Evolutionary conservation across 2,888 invertebrate genomes (phyloP).

Genomic region (Eupithecia centaureata): DNA sequence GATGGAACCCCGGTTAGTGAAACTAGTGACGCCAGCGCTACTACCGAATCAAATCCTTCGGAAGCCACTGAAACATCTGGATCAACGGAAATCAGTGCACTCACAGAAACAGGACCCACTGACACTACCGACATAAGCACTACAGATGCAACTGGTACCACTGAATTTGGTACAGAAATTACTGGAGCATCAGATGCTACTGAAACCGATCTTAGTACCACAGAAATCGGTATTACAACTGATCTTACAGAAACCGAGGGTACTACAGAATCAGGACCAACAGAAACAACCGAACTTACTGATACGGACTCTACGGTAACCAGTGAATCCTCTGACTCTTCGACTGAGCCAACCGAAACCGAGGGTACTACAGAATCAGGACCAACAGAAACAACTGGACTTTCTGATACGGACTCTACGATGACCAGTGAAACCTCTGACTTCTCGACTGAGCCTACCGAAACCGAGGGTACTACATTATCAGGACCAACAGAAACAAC

Average conservation of each 20-base stretch:
- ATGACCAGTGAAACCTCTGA: slow-evolving; percentile 25
- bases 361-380: slow-evolving; percentile 29
- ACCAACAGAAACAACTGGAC: slow-evolving; percentile 30
- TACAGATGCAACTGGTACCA: neutral
- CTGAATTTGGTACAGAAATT: neutral
- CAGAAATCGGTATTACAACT: slow-evolving; percentile 22
- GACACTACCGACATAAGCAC: slow-evolving; percentile 1
- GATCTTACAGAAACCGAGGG: slow-evolving; percentile 26
- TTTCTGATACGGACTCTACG: slow-evolving; percentile 23
- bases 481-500: slow-evolving; percentile 32
- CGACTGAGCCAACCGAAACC: slow-evolving; percentile 1
- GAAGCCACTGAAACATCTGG: neutral
- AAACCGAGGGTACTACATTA: slow-evolving; percentile 21
- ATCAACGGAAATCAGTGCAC: neutral
- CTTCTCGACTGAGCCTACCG: slow-evolving; percentile 6
- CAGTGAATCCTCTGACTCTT: slow-evolving; percentile 25
- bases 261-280: slow-evolving; percentile 35
- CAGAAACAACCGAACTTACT: slow-evolving; percentile 33
- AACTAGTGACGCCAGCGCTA: slow-evolving; percentile 6
- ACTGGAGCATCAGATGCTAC: slow-evolving; percentile 31
- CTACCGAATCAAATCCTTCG: neutral
- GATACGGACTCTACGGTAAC: slow-evolving; percentile 17
- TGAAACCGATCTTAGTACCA: slow-evolving; percentile 20
- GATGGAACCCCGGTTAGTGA: neutral
- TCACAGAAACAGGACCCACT: neutral